These are phyloP conservation scores for Coregonus ussuriensis DNA, from an alignment of 2,797 vertebrate species.

Conservation along the genomic window DNA sequence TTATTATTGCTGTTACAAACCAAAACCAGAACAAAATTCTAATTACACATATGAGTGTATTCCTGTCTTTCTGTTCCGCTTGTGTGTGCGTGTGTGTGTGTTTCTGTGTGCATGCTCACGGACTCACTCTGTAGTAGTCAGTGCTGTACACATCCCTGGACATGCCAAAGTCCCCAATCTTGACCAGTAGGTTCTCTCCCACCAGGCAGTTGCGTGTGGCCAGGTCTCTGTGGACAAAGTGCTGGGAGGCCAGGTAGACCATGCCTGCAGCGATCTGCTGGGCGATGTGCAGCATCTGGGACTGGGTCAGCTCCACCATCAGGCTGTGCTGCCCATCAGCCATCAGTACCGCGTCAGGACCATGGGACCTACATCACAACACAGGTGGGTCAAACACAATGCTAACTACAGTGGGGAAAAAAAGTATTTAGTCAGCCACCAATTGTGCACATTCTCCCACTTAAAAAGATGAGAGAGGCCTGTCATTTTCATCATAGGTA, in stretches of 20 bases:
- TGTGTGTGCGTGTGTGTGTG: conserved; percentile 1
- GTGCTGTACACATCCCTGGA: conserved; percentile 99
- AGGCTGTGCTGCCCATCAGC: conserved; percentile 88
- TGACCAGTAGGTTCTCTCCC: conserved; percentile 95
- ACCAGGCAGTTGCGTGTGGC: conserved; percentile 98
- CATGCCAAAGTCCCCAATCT: conserved; percentile 99
- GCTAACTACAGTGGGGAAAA: too few relatives aligned
- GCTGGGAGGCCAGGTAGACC: conserved; percentile 98
- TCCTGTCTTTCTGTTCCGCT: conserved; percentile 42
- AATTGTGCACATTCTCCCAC: too few relatives aligned
- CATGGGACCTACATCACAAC: conserved; percentile 84
- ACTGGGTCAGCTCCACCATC: conserved; percentile 90
- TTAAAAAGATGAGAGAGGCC: too few relatives aligned
- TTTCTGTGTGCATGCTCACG: not conserved
- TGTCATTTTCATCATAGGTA: too few relatives aligned
- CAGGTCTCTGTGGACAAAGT: conserved; percentile 98
- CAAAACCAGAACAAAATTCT: conserved; percentile 46
- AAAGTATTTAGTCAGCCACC: too few relatives aligned
- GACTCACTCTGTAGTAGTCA: conserved; percentile 96
- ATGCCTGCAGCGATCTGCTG: conserved; percentile 98
- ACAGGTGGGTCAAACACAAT: not conserved
- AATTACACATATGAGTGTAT: conserved; percentile 41
- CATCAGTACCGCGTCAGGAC: conserved; percentile 95
- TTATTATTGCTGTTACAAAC: conserved; percentile 46
- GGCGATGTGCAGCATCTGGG: conserved; percentile 98